Evolutionary conservation across 2,113 vertebrate species (phyloP).

Genomic region (Aegotheles bennettii): DNA sequence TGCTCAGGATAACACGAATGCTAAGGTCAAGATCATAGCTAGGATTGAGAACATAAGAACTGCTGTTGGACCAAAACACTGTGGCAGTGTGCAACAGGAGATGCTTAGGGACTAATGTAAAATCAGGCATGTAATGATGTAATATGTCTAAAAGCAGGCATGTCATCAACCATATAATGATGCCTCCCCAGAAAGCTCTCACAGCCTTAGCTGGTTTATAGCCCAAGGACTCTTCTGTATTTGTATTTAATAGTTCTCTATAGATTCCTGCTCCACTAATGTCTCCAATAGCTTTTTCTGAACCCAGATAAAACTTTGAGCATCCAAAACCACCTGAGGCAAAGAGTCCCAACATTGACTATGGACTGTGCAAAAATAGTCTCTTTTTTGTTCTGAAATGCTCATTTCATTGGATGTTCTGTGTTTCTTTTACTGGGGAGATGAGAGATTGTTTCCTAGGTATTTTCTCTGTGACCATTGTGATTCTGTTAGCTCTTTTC

Average conservation of each 20-base stretch:
- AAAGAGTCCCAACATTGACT: background rate
- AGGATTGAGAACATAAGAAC: background rate
- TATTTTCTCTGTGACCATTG: background rate
- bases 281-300: background rate
- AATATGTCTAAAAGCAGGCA: background rate
- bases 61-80: background rate
- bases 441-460: background rate
- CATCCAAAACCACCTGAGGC: background rate
- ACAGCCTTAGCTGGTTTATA: background rate
- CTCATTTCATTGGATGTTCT: background rate
- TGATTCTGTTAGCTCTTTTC: background rate
- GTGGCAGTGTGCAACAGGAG: background rate
- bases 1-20: background rate
- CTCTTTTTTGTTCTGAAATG: background rate
- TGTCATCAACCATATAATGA: background rate
- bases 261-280: background rate
- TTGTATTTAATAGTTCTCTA: background rate
- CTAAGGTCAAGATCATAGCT: background rate
- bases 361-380: background rate
- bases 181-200: background rate
- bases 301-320: background rate
- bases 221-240: background rate
- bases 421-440: background rate
- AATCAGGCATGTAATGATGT: background rate
- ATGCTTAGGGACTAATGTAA: background rate